phyloP scores from a whole-genome alignment of 2,113 vertebrate species.

The Nyctibius bracteatus region DNA sequence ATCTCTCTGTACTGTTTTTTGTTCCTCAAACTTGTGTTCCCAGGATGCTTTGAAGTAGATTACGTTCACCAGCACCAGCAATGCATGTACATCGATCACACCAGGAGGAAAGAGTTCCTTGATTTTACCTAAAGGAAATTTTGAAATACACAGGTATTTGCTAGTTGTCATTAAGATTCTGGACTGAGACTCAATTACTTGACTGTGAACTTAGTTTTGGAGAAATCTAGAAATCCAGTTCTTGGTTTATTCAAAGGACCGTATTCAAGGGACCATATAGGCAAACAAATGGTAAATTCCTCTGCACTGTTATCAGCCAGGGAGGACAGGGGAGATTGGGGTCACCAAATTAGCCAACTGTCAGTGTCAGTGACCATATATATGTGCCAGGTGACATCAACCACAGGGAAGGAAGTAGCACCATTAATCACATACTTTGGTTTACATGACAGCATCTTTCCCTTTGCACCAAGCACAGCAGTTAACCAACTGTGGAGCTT shows the following conservation, averaged over 20 bases:
- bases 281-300: neutral
- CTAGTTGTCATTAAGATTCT: neutral
- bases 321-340: fast-evolving
- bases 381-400: neutral
- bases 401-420: neutral
- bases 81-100: conserved; percentile 53
- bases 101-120: conserved; percentile 85
- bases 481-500: neutral
- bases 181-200: neutral
- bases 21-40: conserved; percentile 75
- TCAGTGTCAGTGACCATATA: neutral
- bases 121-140: conserved; percentile 83
- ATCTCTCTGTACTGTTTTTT: conserved; percentile 78
- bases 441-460: neutral
- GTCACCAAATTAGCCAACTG: neutral
- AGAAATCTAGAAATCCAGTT: neutral
- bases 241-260: neutral
- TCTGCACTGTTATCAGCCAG: neutral
- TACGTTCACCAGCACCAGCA: conserved; percentile 87
- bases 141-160: neutral
- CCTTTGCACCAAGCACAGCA: neutral
- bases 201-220: neutral
- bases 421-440: neutral
- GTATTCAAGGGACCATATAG: neutral
- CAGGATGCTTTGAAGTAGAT: conserved; percentile 95